These are phyloP conservation scores for Lathamus discolor DNA, from an alignment of 2,113 vertebrate species.

Conservation along the genomic window DNA sequence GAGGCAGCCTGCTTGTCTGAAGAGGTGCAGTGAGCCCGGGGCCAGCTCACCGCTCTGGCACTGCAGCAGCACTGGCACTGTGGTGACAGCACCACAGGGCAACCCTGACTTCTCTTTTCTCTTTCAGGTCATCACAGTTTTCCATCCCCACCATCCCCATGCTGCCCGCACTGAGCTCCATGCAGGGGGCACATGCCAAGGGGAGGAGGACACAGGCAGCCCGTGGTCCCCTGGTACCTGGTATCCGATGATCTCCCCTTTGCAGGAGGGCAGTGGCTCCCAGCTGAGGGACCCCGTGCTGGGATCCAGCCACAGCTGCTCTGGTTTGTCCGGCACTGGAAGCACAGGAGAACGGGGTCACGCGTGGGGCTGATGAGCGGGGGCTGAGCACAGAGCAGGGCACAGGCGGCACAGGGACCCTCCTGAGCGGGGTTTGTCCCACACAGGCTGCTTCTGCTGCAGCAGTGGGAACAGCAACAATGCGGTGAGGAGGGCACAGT, in stretches of 20 bases:
- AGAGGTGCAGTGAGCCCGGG: not conserved
- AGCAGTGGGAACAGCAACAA: too few species aligned
- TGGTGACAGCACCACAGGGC: accelerated
- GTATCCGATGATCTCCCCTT: not conserved
- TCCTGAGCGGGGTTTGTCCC: too few species aligned
- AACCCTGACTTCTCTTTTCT: not conserved
- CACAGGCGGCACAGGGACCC: too few species aligned
- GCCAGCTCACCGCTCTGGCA: too few species aligned
- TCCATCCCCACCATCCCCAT: not conserved
- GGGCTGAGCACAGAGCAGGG: not conserved
- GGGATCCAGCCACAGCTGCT: not conserved
- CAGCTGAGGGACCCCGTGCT: not conserved
- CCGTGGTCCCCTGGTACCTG: not conserved
- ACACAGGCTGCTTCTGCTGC: too few species aligned
- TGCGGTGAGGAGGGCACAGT: too few species aligned
- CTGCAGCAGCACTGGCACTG: not conserved
- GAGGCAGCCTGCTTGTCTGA: not conserved
- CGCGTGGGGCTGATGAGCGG: accelerated
- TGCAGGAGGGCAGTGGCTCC: not conserved
- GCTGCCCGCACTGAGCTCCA: not conserved
- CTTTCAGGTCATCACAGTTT: not conserved
- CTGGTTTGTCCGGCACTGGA: not conserved
- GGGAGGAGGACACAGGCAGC: accelerated
- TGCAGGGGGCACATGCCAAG: accelerated
- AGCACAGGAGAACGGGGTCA: not conserved